These are phyloP conservation scores for Archivesica marissinica DNA, from an alignment of 1,140 invertebrate genomes.

Conservation along the genomic window DNA sequence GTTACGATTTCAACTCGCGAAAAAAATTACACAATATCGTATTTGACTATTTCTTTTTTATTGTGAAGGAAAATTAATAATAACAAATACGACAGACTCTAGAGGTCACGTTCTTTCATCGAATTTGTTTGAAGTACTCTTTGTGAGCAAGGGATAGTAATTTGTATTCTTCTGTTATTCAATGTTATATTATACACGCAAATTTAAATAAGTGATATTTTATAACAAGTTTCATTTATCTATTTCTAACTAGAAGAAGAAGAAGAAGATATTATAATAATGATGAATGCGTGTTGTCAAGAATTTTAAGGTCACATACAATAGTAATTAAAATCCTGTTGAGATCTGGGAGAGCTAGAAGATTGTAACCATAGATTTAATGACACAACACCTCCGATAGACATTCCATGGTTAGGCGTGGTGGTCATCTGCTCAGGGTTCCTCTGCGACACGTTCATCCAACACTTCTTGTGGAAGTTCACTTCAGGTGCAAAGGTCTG, in stretches of 20 bases:
- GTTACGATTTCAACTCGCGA: not conserved
- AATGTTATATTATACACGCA: not conserved
- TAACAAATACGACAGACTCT: not conserved
- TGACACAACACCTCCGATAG: too few relatives aligned
- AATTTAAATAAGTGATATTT: constrained; percentile 19
- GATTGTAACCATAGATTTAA: too few relatives aligned
- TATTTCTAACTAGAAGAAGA: not conserved
- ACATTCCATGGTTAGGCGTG: too few relatives aligned
- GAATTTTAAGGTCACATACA: constrained; percentile 45
- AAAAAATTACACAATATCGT: constrained; percentile 34
- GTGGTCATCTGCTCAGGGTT: too few relatives aligned
- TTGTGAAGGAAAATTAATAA: not conserved
- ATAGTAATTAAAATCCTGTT: constrained; percentile 38
- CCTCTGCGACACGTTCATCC: too few relatives aligned
- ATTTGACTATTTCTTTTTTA: constrained; percentile 14
- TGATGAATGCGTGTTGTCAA: constrained; percentile 26
- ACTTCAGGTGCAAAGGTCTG: too few relatives aligned
- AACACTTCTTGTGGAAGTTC: too few relatives aligned
- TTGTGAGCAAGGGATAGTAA: constrained; percentile 1
- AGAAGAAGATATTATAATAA: constrained; percentile 20
- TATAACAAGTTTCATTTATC: not conserved
- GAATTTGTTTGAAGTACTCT: not conserved
- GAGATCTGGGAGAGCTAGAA: too few relatives aligned
- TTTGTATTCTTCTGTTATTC: not conserved
- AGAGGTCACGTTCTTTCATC: not conserved